phyloP scores from a whole-genome alignment of 2,888 invertebrate genomes.

The Drosophila nigricruria region DNA sequence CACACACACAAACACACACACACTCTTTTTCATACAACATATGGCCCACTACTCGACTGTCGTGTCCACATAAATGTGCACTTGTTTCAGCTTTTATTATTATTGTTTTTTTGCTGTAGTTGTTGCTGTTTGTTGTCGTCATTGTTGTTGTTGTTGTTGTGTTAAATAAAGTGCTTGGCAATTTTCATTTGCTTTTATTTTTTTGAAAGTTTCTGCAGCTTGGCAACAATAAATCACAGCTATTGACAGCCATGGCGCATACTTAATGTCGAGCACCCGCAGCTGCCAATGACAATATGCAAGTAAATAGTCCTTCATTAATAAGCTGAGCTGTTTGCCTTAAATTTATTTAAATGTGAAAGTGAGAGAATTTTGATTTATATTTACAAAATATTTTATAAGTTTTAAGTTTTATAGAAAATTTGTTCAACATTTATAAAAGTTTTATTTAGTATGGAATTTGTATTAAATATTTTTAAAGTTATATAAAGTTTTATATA shows the following conservation, averaged over 20 bases:
- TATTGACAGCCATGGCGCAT: slow-evolving; percentile 53
- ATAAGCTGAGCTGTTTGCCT: slow-evolving; percentile 7
- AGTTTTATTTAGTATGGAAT: too few relatives aligned
- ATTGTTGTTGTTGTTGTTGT: slow-evolving; percentile 8
- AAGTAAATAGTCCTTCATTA: slow-evolving; percentile 9
- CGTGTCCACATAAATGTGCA: slow-evolving; percentile 47
- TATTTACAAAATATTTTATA: not conserved
- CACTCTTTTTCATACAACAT: slow-evolving; percentile 47
- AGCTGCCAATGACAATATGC: slow-evolving; percentile 42
- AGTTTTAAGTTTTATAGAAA: too few relatives aligned
- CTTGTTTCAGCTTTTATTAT: slow-evolving; percentile 38
- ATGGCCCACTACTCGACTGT: slow-evolving; percentile 47
- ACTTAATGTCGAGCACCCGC: slow-evolving; percentile 50
- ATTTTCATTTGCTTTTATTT: slow-evolving; percentile 38
- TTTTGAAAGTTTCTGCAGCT: slow-evolving; percentile 26
- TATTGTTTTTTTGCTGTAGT: slow-evolving; percentile 25
- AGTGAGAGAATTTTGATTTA: not conserved
- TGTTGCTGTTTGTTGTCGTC: too few relatives aligned
- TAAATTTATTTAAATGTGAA: not conserved
- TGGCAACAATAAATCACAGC: slow-evolving; percentile 36
- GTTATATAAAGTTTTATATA: too few relatives aligned
- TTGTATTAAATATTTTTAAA: too few relatives aligned
- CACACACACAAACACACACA: slow-evolving; percentile 8
- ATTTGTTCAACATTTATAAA: too few relatives aligned
- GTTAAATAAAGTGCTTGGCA: slow-evolving; percentile 36